Evolutionary conservation across 2,888 invertebrate species (phyloP).

Genomic region (Hydriomena furcata): DNA sequence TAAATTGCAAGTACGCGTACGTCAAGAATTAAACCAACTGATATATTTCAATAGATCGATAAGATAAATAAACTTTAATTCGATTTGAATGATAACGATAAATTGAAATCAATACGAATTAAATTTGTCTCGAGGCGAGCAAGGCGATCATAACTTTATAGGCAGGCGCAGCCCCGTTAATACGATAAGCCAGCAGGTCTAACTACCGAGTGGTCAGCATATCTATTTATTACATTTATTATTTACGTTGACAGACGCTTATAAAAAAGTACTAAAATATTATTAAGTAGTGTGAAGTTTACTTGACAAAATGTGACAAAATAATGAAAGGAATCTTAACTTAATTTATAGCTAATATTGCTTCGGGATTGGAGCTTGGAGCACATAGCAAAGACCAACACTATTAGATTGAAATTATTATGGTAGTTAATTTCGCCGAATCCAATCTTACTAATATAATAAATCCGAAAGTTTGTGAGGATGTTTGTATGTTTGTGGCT

Average conservation of each 20-base stretch:
- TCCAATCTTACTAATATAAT: too few species aligned
- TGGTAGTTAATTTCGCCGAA: too few species aligned
- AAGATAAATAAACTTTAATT: slow-evolving; percentile 13
- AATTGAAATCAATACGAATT: slow-evolving; percentile 19
- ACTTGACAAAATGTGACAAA: neutral
- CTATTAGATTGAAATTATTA: too few species aligned
- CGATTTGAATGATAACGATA: slow-evolving; percentile 15
- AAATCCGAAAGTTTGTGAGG: too few species aligned
- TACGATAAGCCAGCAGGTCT: slow-evolving; percentile 29
- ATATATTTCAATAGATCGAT: neutral
- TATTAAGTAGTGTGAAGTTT: neutral
- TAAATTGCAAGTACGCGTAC: too few species aligned
- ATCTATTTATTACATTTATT: slow-evolving; percentile 10
- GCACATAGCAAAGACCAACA: too few species aligned
- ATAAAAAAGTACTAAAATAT: neutral
- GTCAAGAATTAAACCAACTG: too few species aligned
- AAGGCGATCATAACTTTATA: slow-evolving; percentile 28
- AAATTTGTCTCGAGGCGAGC: slow-evolving; percentile 26
- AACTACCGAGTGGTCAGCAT: slow-evolving; percentile 28
- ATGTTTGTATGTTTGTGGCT: too few species aligned
- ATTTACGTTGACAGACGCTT: neutral
- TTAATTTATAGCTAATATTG: neutral
- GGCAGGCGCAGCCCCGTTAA: slow-evolving; percentile 23
- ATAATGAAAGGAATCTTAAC: neutral
- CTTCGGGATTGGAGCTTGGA: too few species aligned